Base-by-base conservation (phyloP, 2,113 vertebrate genomes). In the Malurus alboscapulatus region DNA sequence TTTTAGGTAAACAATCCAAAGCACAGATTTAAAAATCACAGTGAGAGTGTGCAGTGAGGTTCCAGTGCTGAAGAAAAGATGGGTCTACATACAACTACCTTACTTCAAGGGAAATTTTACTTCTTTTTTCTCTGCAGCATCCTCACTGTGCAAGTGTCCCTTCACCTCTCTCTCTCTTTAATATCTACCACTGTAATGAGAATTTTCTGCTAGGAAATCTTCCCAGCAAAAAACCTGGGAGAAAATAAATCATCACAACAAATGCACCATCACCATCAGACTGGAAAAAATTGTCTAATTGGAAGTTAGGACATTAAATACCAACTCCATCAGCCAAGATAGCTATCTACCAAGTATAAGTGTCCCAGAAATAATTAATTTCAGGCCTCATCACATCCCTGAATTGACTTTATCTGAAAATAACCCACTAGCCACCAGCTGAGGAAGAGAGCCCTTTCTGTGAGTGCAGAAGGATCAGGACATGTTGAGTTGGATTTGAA, bases 401-500 rank as follows among this genome's bases (percentile, higher is more conserved):
- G 32, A 71, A 88, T 1, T 54, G 9, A 29, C 58, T 83, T 87
- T 34, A 54, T 38, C 27, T 61, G 13, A 61, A 78, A 84, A 30
- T 12, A 93, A 66, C 18, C 3, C 10, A 18, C 17, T 7, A 66
- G 10, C 10, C 34, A 63, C 29, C 20, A 81, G 34, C 47, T 63
- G 90, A 54, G 0, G 5, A 57, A 82, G 38, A 76, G 4, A 62
- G 10, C 2, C 12, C 6, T 17, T 75, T 62, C 11, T 50, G 10
- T 67, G 17, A 65, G 13, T 10, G 7, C 9, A 59, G 36, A 84
- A 61, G 17, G n/a, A 85, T 25, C 2, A 0, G 2, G 5, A 58
- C 24, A 79, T 65, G 30, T 18, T 0, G 0, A 88, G 15, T 1
- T 15, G 3, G 8, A 71, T 34, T 59, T 32, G 20, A 69, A 69